A percentile compares a stretch with the other conserved stretches of the same genome.
Conservation (phyloP, 2,888 invertebrate species). For the Scrobipalpa costella region DNA sequence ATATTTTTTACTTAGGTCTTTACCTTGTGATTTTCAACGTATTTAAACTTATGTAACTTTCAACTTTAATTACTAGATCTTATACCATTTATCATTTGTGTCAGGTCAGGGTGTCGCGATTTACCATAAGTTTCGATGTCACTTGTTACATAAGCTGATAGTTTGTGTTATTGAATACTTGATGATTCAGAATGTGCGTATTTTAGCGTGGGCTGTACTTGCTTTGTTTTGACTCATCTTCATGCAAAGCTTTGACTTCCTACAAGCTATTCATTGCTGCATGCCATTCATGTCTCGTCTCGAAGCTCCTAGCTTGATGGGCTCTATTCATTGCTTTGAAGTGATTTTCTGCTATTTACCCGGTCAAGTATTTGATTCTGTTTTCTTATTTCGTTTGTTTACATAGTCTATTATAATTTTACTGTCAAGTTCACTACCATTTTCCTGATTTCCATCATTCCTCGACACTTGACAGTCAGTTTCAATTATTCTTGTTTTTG, state of each 20-base stretch:
- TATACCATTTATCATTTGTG: slow-evolving; percentile 16
- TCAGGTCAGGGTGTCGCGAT: slow-evolving; percentile 21
- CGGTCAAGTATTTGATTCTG: not conserved
- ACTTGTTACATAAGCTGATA: slow-evolving; percentile 1
- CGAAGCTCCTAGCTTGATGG: slow-evolving; percentile 1
- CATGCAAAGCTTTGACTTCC: not conserved
- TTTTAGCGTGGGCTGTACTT: slow-evolving; percentile 15
- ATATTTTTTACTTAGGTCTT: too few species aligned
- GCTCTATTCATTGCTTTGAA: not conserved
- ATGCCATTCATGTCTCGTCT: not conserved
- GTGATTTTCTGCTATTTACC: not conserved
- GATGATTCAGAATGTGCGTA: slow-evolving; percentile 12
- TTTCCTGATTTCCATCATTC: slow-evolving; percentile 6
- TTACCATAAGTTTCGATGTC: slow-evolving; percentile 16
- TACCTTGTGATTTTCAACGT: not conserved
- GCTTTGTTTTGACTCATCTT: slow-evolving; percentile 17
- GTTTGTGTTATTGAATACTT: slow-evolving; percentile 18
- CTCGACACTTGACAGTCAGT: slow-evolving; percentile 12
- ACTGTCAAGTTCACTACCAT: not conserved
- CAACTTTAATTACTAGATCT: slow-evolving; percentile 7
- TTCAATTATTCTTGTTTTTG: slow-evolving; percentile 15
- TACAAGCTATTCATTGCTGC: not conserved
- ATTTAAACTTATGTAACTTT: slow-evolving; percentile 6
- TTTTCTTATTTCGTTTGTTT: not conserved
- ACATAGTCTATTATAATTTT: not conserved